Percentiles rank a stretch among this genome's conserved stretches.
Evolutionary conservation across 2,797 vertebrate species (phyloP).

Genomic region (Aselliscus stoliczkanus): DNA sequence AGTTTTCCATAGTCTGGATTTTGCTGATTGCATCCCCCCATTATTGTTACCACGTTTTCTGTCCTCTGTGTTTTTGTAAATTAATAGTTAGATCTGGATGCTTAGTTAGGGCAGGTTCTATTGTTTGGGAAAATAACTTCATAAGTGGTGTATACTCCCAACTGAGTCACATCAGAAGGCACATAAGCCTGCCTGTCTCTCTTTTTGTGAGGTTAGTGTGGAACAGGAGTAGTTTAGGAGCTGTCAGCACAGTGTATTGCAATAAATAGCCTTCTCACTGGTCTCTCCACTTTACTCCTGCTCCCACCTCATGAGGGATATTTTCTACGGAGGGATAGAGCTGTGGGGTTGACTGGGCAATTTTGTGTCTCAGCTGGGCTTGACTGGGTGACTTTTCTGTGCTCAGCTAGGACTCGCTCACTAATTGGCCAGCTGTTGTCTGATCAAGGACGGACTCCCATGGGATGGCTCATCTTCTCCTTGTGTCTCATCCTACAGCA

Average conservation of each 20-base stretch:
- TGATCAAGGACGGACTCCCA: neutral
- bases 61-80: neutral
- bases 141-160: neutral
- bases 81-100: neutral
- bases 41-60: neutral
- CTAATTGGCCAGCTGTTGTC: neutral
- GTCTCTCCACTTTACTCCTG: neutral
- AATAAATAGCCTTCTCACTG: neutral
- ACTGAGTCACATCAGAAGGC: neutral
- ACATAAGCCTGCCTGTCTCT: neutral
- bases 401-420: neutral
- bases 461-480: neutral
- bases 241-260: neutral
- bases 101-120: neutral
- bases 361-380: neutral
- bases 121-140: neutral
- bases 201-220: neutral
- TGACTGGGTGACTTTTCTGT: neutral
- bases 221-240: neutral
- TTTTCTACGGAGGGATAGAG: neutral
- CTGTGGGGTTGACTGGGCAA: neutral
- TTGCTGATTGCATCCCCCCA: neutral
- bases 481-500: neutral
- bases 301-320: neutral
- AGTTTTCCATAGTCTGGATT: neutral